Evolutionary conservation across 92 coral and sea anemone genomes (phyloP).

Genomic region (Palythoa grandis): DNA sequence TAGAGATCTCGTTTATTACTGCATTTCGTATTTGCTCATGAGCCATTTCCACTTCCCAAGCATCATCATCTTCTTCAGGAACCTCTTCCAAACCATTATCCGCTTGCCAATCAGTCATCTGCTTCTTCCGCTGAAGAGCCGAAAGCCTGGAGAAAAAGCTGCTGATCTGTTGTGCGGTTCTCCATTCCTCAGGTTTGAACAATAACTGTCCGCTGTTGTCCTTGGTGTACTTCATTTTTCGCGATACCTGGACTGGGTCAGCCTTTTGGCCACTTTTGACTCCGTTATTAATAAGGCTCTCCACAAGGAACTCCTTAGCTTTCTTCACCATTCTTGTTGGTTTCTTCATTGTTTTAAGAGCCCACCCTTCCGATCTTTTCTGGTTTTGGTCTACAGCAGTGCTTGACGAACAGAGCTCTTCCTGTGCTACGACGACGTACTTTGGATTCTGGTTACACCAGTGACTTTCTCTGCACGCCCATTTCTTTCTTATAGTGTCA

Average conservation of each 20-base stretch:
- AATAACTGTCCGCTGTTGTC: constrained; percentile 37
- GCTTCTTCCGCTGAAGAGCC: constrained; percentile 20
- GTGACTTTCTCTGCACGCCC: constrained; percentile 52
- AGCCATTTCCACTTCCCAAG: constrained; percentile 12
- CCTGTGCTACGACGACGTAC: not conserved
- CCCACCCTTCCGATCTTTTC: constrained; percentile 41
- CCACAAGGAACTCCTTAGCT: constrained; percentile 32
- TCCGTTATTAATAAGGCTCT: constrained; percentile 47
- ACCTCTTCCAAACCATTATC: not conserved
- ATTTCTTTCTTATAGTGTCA: constrained; percentile 46
- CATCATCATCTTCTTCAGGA: not conserved
- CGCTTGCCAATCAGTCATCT: not conserved
- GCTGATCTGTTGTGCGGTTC: constrained; percentile 45
- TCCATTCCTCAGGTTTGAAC: constrained; percentile 46
- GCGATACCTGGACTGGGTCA: constrained; percentile 34
- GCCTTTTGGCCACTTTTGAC: constrained; percentile 37
- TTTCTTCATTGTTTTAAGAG: constrained; percentile 45
- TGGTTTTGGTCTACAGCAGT: not conserved
- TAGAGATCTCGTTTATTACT: not conserved
- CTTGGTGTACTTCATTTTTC: constrained; percentile 45
- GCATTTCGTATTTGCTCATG: not conserved
- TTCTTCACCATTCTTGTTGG: constrained; percentile 39
- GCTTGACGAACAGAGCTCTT: not conserved
- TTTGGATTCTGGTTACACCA: constrained; percentile 4
- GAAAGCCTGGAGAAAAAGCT: constrained; percentile 46